Evolutionary conservation across 2,888 invertebrate genomes (phyloP).

Genomic region (Lobophora halterata): DNA sequence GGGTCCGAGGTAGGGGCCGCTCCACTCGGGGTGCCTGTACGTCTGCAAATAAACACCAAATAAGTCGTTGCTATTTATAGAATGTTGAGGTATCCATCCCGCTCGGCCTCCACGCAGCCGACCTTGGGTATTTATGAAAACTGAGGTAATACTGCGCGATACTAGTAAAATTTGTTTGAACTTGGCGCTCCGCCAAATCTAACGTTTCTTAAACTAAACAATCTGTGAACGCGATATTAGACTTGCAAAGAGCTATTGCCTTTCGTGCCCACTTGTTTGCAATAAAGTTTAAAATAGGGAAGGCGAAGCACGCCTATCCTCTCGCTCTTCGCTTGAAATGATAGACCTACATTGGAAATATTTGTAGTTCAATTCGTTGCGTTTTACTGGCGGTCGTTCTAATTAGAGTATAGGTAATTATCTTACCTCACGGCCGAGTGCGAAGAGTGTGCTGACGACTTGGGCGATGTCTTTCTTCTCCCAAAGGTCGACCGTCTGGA

Average conservation of each 20-base stretch:
- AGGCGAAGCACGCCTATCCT: too few relatives aligned
- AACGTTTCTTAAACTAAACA: conserved; percentile 59
- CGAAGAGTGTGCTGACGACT: conserved; percentile 92
- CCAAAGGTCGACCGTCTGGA: conserved; percentile 98
- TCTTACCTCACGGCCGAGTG: conserved; percentile 89
- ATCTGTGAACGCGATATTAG: conserved; percentile 58
- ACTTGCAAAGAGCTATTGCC: conserved; percentile 37
- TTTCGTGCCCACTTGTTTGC: conserved; percentile 35
- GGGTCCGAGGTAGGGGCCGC: conserved; percentile 94
- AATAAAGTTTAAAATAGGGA: conserved; percentile 11
- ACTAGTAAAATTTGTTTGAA: conserved; percentile 66
- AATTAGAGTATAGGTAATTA: conserved; percentile 1
- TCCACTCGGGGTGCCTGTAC: conserved; percentile 91
- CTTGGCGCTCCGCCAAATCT: conserved; percentile 67
- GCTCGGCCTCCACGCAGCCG: conserved; percentile 46
- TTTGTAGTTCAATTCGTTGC: background rate
- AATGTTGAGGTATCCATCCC: conserved; percentile 34
- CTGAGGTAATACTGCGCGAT: conserved; percentile 72
- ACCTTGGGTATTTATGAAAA: conserved; percentile 75
- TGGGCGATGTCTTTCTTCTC: conserved; percentile 95
- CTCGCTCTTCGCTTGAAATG: too few relatives aligned
- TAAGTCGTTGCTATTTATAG: conserved; percentile 1
- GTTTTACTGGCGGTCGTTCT: background rate
- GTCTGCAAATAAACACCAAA: conserved; percentile 77
- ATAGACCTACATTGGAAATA: too few relatives aligned